Conservation (phyloP, 2,113 vertebrate genomes). For the Chloropsis hardwickii region DNA sequence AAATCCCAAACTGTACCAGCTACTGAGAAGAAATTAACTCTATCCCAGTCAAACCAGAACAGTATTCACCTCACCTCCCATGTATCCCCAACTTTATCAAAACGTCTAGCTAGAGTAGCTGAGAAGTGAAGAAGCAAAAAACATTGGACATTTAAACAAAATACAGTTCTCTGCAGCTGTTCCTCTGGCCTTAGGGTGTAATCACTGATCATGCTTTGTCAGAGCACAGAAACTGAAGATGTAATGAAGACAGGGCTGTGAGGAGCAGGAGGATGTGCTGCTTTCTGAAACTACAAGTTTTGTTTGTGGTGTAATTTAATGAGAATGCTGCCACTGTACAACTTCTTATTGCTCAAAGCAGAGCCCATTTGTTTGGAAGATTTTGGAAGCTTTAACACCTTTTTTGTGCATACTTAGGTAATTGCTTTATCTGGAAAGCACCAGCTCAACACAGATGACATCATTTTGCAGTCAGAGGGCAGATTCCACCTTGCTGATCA, state of each 20-base stretch:
- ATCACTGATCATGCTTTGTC: background rate
- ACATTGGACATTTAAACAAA: background rate
- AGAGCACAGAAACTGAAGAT: background rate
- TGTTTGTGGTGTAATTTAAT: background rate
- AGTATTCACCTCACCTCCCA: background rate
- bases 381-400: background rate
- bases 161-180: background rate
- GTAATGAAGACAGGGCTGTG: background rate
- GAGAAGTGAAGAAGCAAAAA: background rate
- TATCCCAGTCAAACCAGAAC: background rate
- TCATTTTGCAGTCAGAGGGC: conserved; percentile 74
- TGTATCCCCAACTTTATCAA: background rate
- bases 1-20: background rate
- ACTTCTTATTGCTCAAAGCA: background rate
- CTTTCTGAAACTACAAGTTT: background rate
- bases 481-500: conserved; percentile 60
- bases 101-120: background rate
- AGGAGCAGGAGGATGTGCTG: background rate
- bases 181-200: background rate
- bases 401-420: conserved; percentile 53
- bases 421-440: conserved; percentile 80
- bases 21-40: background rate
- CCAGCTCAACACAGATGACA: conserved; percentile 72
- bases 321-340: background rate
- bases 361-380: background rate